phyloP scores from a whole-genome alignment of 2,888 invertebrate genomes.

The Prostheceraeus crozeri region DNA sequence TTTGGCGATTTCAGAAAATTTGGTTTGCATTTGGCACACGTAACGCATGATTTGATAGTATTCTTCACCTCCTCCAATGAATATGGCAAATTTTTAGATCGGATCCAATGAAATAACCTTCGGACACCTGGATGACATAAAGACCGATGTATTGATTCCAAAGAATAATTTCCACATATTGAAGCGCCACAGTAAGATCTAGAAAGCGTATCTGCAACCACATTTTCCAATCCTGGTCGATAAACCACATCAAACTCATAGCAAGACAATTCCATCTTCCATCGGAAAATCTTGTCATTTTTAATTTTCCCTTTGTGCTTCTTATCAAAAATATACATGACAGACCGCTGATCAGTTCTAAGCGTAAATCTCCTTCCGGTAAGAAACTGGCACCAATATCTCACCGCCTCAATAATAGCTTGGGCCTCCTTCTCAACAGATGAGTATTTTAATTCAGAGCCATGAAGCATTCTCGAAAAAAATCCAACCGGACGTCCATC shows the following conservation, averaged over 20 bases:
- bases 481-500: slow-evolving; percentile 1
- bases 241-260: slow-evolving; percentile 12
- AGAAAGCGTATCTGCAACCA: slow-evolving; percentile 16
- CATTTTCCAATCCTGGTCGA: slow-evolving; percentile 21
- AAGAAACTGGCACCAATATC: slow-evolving; percentile 27
- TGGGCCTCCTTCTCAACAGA: slow-evolving; percentile 38
- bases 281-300: slow-evolving; percentile 25
- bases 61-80: slow-evolving; percentile 35
- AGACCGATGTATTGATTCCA: slow-evolving; percentile 13
- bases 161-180: neutral
- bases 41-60: no score
- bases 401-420: slow-evolving; percentile 9
- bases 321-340: slow-evolving; percentile 39
- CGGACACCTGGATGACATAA: slow-evolving; percentile 39
- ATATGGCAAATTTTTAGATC: slow-evolving; percentile 38
- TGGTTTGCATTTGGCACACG: no score
- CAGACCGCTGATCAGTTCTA: slow-evolving; percentile 11
- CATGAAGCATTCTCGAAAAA: slow-evolving; percentile 26
- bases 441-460: slow-evolving; percentile 25
- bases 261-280: slow-evolving; percentile 18
- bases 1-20: no score
- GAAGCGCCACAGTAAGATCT: neutral
- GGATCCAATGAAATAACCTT: slow-evolving; percentile 37
- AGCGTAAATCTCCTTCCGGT: slow-evolving; percentile 38
- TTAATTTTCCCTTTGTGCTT: slow-evolving; percentile 20